phyloP scores from a whole-genome alignment of 2,888 invertebrate species.

The Trimorus sp. region DNA sequence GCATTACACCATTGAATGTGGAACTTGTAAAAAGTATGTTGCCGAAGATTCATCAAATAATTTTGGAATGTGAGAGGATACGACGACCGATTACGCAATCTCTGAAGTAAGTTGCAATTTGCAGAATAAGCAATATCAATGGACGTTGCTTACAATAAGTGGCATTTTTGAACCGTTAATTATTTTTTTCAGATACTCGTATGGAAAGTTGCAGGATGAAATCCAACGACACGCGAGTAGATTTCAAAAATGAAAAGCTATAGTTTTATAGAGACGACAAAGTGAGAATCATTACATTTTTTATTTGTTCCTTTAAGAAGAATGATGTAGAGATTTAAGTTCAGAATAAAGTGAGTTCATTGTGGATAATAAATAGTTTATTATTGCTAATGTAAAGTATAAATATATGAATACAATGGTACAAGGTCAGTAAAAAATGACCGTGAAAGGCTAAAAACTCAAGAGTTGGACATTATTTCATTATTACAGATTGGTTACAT shows the following conservation, averaged over 20 bases:
- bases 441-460: no score
- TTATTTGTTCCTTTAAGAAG: no score
- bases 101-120: conserved; percentile 73
- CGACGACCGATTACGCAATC: conserved; percentile 72
- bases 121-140: conserved; percentile 1
- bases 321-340: no score
- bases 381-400: conserved; percentile 47
- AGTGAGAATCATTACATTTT: no score
- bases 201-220: conserved; percentile 19
- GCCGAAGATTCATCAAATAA: conserved; percentile 71
- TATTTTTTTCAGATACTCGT: conserved; percentile 34
- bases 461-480: no score
- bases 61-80: conserved; percentile 72
- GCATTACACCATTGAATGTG: conserved; percentile 64
- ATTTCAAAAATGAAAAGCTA: no score
- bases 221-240: not conserved
- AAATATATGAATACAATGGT: conserved; percentile 42
- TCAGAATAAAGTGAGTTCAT: not conserved
- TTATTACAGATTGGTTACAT: no score
- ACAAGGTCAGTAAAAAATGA: conserved; percentile 9
- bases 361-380: conserved; percentile 46
- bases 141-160: no score
- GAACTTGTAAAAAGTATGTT: conserved; percentile 69
- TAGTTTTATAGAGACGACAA: no score
- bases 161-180: no score